Evolutionary conservation across 1,140 invertebrate species (phyloP).

Genomic region (Sycophaga agraensis): DNA sequence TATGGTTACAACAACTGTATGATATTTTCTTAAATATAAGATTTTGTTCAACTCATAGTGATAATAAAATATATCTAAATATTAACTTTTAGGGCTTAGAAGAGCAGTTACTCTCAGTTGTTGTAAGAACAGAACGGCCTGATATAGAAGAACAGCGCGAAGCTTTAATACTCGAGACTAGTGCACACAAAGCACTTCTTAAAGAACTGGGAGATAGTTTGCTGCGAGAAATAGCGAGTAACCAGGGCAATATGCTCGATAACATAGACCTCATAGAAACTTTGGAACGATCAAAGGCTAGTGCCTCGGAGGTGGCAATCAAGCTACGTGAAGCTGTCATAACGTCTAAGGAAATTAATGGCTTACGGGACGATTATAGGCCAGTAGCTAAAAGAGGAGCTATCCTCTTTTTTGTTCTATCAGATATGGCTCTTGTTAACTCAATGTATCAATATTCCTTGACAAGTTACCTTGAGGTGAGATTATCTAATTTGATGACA

Average conservation of each 20-base stretch:
- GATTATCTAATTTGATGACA: not conserved
- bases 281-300: conserved; percentile 85
- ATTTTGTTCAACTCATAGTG: too few species aligned
- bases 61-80: conserved; percentile 6
- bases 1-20: conserved; percentile 77
- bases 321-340: conserved; percentile 73
- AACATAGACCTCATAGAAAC: conserved; percentile 83
- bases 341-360: conserved; percentile 78
- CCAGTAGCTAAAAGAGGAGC: conserved; percentile 81
- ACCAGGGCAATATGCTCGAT: conserved; percentile 87
- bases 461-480: conserved; percentile 70
- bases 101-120: conserved; percentile 84
- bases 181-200: conserved; percentile 79
- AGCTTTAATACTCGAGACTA: conserved; percentile 79
- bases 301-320: conserved; percentile 74
- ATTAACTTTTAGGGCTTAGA: conserved; percentile 70
- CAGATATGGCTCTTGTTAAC: conserved; percentile 83
- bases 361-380: conserved; percentile 77
- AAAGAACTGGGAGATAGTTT: conserved; percentile 81
- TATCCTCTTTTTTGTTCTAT: conserved; percentile 84
- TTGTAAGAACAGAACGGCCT: conserved; percentile 78
- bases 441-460: conserved; percentile 92
- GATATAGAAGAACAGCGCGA: conserved; percentile 87
- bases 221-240: conserved; percentile 77
- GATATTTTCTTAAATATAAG: conserved; percentile 26